A percentile compares a stretch with the other conserved stretches of the same genome.
phyloP scores from a whole-genome alignment of 2,888 invertebrate genomes.

The Drosophila subquinaria region DNA sequence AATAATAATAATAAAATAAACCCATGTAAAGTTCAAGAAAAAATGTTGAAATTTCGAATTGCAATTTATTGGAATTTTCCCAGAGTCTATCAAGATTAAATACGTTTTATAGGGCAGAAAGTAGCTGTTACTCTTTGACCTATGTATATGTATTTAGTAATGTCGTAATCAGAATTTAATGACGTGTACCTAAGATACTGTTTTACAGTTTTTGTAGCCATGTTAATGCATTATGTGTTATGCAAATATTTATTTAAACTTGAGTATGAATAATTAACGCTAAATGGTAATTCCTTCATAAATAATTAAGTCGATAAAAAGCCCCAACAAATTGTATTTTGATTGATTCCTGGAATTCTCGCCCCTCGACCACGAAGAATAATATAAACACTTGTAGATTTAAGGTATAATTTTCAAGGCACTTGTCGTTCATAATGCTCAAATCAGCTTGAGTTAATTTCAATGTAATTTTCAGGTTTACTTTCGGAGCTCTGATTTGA shows the following conservation, averaged over 20 bases:
- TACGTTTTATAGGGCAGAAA: background rate
- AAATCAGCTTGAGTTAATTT: slow-evolving; percentile 13
- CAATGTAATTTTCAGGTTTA: background rate
- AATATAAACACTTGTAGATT: slow-evolving; percentile 6
- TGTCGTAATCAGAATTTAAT: background rate
- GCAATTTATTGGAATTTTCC: background rate
- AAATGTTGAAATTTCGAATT: background rate
- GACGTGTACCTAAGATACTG: background rate
- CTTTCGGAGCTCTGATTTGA: background rate
- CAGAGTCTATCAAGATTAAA: slow-evolving; percentile 1
- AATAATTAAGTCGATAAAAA: background rate
- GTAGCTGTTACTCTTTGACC: background rate
- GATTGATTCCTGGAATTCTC: background rate
- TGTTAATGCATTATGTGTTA: no score
- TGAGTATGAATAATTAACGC: background rate
- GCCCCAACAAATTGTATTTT: background rate
- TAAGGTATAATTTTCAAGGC: slow-evolving; percentile 9
- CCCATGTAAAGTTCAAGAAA: background rate
- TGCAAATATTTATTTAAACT: no score
- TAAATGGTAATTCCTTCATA: background rate
- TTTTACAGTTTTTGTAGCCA: no score
- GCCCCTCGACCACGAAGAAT: background rate
- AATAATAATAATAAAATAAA: slow-evolving; percentile 1
- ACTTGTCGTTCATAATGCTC: slow-evolving; percentile 15
- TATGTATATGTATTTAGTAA: background rate